These are phyloP conservation scores for Rhamnusium bicolor DNA, from an alignment of 2,888 invertebrate species.

Conservation along the genomic window DNA sequence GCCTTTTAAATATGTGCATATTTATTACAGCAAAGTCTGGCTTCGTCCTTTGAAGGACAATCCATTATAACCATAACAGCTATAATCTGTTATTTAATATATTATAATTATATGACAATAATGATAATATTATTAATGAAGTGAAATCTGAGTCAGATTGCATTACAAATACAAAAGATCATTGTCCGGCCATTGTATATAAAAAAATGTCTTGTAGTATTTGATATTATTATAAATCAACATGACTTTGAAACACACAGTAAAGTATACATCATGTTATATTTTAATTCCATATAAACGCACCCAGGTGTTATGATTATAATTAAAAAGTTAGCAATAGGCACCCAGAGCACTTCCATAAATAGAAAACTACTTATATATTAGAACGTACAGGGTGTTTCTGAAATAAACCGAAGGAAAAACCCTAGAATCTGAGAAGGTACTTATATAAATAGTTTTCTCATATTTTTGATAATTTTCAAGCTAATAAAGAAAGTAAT, in stretches of 20 bases:
- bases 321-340: not conserved
- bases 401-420: too few relatives aligned
- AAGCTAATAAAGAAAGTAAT: too few relatives aligned
- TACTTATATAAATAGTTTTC: too few relatives aligned
- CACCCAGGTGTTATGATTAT: not conserved
- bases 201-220: conserved; percentile 6
- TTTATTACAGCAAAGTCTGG: conserved; percentile 16
- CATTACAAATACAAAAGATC: conserved; percentile 20
- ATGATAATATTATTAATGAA: conserved; percentile 18
- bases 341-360: not conserved
- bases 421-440: too few relatives aligned
- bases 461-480: too few relatives aligned
- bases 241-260: conserved; percentile 5
- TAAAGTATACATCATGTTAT: not conserved
- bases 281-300: not conserved
- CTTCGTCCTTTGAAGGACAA: conserved; percentile 52
- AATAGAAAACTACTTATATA: not conserved
- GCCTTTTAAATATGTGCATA: conserved; percentile 31
- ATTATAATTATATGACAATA: conserved; percentile 21
- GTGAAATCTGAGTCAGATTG: conserved; percentile 14
- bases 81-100: conserved; percentile 4
- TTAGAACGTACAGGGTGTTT: too few relatives aligned
- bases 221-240: conserved; percentile 8
- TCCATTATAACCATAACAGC: conserved; percentile 27
- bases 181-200: conserved; percentile 21